A percentile compares a stretch with the other conserved stretches of the same genome.
Conservation (phyloP, 1,140 invertebrate species). For the Mercenaria mercenaria region DNA sequence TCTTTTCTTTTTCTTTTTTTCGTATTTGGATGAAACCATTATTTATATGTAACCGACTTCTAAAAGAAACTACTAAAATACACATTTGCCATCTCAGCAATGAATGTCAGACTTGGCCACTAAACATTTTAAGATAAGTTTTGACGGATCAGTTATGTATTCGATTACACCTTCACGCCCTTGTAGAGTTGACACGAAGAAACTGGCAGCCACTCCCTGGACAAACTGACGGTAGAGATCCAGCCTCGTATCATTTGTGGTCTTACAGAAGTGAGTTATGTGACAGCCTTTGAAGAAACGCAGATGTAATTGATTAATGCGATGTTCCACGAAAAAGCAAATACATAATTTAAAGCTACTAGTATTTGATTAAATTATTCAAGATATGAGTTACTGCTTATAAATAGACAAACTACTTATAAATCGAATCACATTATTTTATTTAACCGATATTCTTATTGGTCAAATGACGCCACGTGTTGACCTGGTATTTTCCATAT, state of each 20-base stretch:
- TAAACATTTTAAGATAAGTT: constrained; percentile 14
- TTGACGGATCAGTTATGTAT: constrained; percentile 61
- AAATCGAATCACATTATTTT: too few species aligned
- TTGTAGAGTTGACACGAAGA: constrained; percentile 68
- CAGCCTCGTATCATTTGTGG: constrained; percentile 55
- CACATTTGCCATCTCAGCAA: constrained; percentile 33
- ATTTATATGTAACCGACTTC: too few species aligned
- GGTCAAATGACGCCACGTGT: too few species aligned
- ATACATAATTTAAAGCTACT: background rate
- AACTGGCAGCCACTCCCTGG: constrained; percentile 67
- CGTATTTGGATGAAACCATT: too few species aligned
- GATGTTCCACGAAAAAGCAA: background rate
- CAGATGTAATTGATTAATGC: too few species aligned
- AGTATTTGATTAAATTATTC: too few species aligned
- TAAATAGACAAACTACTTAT: too few species aligned
- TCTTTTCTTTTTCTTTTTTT: too few species aligned
- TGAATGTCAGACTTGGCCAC: background rate
- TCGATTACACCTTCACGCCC: constrained; percentile 38
- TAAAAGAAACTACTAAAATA: too few species aligned
- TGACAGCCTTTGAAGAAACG: constrained; percentile 70
- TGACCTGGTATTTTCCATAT: too few species aligned
- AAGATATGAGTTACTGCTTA: too few species aligned
- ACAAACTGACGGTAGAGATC: constrained; percentile 67
- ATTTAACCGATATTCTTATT: too few species aligned
- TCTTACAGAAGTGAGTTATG: constrained; percentile 67